Base-by-base conservation (phyloP, 2,888 invertebrate species). In the Lasioglossum zephyrum region DNA sequence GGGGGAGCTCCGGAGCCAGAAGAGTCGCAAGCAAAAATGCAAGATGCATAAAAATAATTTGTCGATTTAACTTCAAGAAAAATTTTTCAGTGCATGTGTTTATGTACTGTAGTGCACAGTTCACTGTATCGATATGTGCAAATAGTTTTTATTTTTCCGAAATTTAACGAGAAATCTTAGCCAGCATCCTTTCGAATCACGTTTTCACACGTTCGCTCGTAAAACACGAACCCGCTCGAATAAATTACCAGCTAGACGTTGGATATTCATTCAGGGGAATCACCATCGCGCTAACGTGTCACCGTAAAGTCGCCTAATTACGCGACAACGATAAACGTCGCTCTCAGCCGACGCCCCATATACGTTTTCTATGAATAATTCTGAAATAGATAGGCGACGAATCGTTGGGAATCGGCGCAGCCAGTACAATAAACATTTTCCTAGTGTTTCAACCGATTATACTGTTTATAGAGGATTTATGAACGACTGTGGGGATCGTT, bases 291-390 rank as follows among this genome's bases (percentile, higher is more conserved):
- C 26, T 6, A 16, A 16, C 31, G 6, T 31, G 60, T 63, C 60
- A 16, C 60, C 60, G 60, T 63, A 31, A 63, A 63, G 60, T 63
- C 60, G 31, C 31, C 60, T 63, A 63, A 63, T 63, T 63, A 31
- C 60, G 26, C 26, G 31, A 13, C 60, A 6, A 16, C 60, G 60
- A 31, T 63, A 63, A 31, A 63, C 31, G 60, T 63, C 60, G 60
- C 26, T 26, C 60, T 16, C 31, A 31, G 26, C 26, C 26, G 60
- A 16, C 31, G 60, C 0, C 60, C 60, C 26, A 60, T 60, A 13
- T 13, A 31, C 26, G 60, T 31, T 60, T 60, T 31, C 26, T 60
- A 60, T 16, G 60, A 60, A 63, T 63, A 63, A 31, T 63, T 16
- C 60, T 2, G 60, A 53, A 63, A 26, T 6, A 4, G 5, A 26